phyloP scores from a whole-genome alignment of 2,113 vertebrate species.

The Phaethornis superciliosus region DNA sequence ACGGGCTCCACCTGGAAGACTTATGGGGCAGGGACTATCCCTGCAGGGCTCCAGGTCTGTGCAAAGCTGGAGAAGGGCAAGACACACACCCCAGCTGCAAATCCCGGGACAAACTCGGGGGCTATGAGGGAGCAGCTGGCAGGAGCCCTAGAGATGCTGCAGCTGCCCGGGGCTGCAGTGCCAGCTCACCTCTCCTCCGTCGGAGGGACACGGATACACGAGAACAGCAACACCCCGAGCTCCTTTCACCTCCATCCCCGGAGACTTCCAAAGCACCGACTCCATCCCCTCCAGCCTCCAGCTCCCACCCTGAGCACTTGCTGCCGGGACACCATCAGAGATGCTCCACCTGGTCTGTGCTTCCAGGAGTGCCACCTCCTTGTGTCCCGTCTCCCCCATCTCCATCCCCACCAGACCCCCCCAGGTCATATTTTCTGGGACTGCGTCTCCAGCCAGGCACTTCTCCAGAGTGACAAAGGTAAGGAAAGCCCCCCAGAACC shows the following conservation, averaged over 20 bases:
- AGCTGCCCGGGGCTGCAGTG: neutral
- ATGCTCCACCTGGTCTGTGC: neutral
- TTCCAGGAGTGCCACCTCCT: neutral
- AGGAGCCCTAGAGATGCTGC: neutral
- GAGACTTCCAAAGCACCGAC: neutral
- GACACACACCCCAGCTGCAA: neutral
- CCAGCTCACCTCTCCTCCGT: neutral
- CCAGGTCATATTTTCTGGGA: neutral
- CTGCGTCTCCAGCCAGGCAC: neutral
- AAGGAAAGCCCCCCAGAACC: neutral
- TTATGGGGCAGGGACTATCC: neutral
- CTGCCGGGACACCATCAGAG: neutral
- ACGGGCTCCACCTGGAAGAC: accelerated
- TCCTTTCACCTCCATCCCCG: neutral
- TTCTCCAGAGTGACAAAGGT: neutral
- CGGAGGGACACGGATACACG: too few relatives aligned
- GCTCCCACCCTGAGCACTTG: neutral
- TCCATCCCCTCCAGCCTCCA: neutral
- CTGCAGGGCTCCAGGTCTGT: neutral
- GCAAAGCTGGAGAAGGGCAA: neutral
- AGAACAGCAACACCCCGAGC: accelerated
- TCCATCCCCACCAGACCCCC: neutral
- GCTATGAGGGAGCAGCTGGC: neutral
- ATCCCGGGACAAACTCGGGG: neutral
- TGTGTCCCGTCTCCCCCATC: too few relatives aligned